Percentiles rank a stretch among this genome's conserved stretches.
Conservation (phyloP, 2,113 vertebrate species). For the Gallinago paraguaiae region DNA sequence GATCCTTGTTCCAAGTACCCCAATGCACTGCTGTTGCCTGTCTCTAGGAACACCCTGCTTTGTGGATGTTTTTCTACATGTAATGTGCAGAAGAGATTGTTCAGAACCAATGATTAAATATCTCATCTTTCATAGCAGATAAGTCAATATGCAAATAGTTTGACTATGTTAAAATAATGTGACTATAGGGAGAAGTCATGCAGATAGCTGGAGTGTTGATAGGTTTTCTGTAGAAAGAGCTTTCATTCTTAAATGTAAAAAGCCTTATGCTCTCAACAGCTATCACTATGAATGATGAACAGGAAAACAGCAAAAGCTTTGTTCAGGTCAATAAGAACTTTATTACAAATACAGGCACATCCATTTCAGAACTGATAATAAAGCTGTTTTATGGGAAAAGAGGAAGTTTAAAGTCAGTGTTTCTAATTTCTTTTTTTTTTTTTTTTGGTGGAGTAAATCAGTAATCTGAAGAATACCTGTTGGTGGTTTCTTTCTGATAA, state of each 20-base stretch:
- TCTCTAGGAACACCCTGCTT: neutral
- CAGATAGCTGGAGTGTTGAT: neutral
- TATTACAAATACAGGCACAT: neutral
- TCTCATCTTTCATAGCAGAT: neutral
- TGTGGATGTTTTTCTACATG: neutral
- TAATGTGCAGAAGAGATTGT: neutral
- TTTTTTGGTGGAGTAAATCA: neutral
- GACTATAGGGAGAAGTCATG: neutral
- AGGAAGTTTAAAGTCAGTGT: neutral
- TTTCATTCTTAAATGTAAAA: conserved; percentile 31
- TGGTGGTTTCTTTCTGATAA: neutral
- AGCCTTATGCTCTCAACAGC: neutral
- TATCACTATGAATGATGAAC: conserved; percentile 5
- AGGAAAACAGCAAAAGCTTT: conserved; percentile 2
- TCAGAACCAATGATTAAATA: neutral
- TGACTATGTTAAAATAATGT: neutral
- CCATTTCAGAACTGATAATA: conserved; percentile 30
- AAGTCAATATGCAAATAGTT: conserved; percentile 23
- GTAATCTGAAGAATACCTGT: conserved; percentile 2
- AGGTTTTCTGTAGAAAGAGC: conserved; percentile 3
- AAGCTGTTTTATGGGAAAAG: conserved; percentile 30
- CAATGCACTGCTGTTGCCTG: neutral
- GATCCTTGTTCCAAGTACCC: neutral
- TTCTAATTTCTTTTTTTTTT: neutral
- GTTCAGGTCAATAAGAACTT: conserved; percentile 32